These are phyloP conservation scores for Danio jaintianensis DNA, from an alignment of 2,797 vertebrate species.

Conservation along the genomic window DNA sequence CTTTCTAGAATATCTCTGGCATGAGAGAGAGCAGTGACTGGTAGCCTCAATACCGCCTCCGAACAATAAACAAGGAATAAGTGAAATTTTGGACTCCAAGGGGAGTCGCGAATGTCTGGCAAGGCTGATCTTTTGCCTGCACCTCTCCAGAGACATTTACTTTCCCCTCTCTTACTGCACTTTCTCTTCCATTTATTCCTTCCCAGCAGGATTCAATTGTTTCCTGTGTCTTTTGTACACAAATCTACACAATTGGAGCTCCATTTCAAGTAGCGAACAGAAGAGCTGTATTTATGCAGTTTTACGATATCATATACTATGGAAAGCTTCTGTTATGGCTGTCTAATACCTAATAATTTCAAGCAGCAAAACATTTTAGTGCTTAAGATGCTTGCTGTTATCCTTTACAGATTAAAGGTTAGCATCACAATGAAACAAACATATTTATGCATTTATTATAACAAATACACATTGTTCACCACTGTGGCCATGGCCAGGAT, in stretches of 20 bases:
- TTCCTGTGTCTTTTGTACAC: constrained; percentile 24
- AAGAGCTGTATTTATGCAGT: constrained; percentile 29
- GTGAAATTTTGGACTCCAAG: constrained; percentile 70
- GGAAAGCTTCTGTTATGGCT: constrained; percentile 12
- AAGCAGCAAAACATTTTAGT: constrained; percentile 12
- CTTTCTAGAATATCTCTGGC: constrained; percentile 36
- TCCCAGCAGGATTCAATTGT: constrained; percentile 25
- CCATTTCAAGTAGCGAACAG: constrained; percentile 14
- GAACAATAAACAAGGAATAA: constrained; percentile 69
- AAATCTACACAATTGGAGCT: background rate
- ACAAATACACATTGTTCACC: constrained; percentile 40
- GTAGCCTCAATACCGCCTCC: constrained; percentile 56
- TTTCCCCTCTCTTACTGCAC: constrained; percentile 53
- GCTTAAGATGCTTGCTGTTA: constrained; percentile 8
- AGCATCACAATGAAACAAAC: constrained; percentile 17
- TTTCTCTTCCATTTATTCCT: constrained; percentile 35
- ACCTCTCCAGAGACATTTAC: constrained; percentile 36
- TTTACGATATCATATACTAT: constrained; percentile 4
- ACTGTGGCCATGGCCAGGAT: background rate
- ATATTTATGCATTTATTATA: constrained; percentile 29
- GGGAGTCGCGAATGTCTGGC: constrained; percentile 60
- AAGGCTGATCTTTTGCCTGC: constrained; percentile 49
- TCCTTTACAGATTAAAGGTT: constrained; percentile 21
- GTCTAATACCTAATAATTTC: constrained; percentile 15
- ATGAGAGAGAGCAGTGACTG: constrained; percentile 49